Percentiles rank a stretch among this genome's conserved stretches.
Evolutionary conservation across 2,888 invertebrate genomes (phyloP).

Genomic region (Zhuqinia jingwanae): DNA sequence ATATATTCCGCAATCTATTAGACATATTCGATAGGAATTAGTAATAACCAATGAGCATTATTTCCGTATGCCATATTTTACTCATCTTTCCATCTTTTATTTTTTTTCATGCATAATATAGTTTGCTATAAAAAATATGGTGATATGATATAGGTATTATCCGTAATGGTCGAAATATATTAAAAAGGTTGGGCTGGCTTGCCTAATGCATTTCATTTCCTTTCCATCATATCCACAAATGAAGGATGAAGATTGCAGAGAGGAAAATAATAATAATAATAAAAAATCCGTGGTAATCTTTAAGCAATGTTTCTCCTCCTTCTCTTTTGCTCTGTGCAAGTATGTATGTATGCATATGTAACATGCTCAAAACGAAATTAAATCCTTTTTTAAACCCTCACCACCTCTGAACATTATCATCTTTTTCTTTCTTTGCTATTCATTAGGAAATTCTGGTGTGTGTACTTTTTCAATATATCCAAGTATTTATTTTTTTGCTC

Average conservation of each 20-base stretch:
- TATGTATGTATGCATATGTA: too few species aligned
- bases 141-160: constrained; percentile 7
- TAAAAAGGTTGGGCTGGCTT: constrained; percentile 44
- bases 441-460: too few species aligned
- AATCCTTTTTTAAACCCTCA: not conserved
- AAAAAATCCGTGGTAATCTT: not conserved
- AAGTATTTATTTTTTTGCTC: too few species aligned
- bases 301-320: constrained; percentile 16
- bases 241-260: not conserved
- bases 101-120: not conserved
- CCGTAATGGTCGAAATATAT: constrained; percentile 1
- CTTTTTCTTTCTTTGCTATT: not conserved
- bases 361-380: constrained; percentile 27
- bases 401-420: not conserved
- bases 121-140: not conserved
- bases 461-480: not conserved
- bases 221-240: constrained; percentile 11
- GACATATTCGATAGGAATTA: constrained; percentile 21
- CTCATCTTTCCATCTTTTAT: not conserved
- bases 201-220: constrained; percentile 50
- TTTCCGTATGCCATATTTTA: too few species aligned
- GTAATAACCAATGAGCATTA: too few species aligned
- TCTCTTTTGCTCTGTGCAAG: too few species aligned
- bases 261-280: not conserved
- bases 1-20: not conserved